Evolutionary conservation across 2,888 invertebrate species (phyloP).

Genomic region (Nipponacmea schrenckii): DNA sequence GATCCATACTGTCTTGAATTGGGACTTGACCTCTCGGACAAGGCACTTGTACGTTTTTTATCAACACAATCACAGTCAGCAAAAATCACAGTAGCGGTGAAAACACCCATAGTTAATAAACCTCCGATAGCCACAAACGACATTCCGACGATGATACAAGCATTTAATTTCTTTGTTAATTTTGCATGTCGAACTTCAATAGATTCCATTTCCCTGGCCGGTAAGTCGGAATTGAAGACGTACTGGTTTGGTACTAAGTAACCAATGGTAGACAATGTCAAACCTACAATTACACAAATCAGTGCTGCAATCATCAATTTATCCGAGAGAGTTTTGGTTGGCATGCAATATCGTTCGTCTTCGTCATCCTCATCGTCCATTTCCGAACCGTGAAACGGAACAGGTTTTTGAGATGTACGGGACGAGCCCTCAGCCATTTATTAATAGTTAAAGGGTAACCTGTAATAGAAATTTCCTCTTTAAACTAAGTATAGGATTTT

Average conservation of each 20-base stretch:
- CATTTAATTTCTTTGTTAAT: constrained; percentile 38
- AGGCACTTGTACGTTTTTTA: neutral
- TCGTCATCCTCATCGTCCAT: neutral
- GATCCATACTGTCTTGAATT: no score
- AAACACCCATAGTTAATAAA: constrained; percentile 36
- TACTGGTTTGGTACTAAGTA: constrained; percentile 47
- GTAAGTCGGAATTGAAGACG: constrained; percentile 37
- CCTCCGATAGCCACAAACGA: constrained; percentile 42
- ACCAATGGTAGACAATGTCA: constrained; percentile 42
- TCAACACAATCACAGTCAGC: constrained; percentile 15
- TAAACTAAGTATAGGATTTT: no score
- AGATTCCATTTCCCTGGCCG: constrained; percentile 51
- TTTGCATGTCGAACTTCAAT: constrained; percentile 45
- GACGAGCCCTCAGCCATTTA: no score
- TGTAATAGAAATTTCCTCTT: no score
- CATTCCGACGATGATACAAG: constrained; percentile 47
- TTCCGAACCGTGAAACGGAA: neutral
- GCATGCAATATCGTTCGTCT: neutral
- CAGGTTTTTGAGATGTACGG: no score
- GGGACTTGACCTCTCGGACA: no score
- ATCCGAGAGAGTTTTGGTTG: constrained; percentile 26
- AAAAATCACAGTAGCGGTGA: constrained; percentile 16
- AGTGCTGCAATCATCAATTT: constrained; percentile 31
- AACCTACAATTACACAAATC: constrained; percentile 36
- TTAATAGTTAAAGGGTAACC: no score